Percentiles rank a stretch among this genome's conserved stretches.
Conservation (phyloP, 92 coral and sea anemone genomes). For the Bergia puertoricense region DNA sequence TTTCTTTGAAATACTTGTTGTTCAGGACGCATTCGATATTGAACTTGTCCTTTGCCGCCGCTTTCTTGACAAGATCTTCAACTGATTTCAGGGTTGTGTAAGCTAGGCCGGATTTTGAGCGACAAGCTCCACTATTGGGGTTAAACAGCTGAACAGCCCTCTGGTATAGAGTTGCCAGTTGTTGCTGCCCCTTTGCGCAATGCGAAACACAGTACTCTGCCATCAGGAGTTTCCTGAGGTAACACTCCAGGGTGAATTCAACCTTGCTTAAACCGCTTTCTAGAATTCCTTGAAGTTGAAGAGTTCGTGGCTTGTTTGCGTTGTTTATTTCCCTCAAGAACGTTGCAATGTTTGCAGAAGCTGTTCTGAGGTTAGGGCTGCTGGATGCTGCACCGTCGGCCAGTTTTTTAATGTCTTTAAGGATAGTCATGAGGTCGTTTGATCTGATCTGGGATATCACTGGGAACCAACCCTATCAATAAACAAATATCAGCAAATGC, state of each 20-base stretch:
- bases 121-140: conserved; percentile 46
- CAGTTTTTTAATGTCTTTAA: conserved; percentile 34
- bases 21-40: conserved; percentile 61
- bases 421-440: conserved; percentile 48
- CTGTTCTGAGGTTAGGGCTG: conserved; percentile 27
- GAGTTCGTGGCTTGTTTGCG: conserved; percentile 30
- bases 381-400: conserved; percentile 22
- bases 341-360: conserved; percentile 36
- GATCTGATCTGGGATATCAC: conserved; percentile 47
- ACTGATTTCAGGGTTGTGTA: conserved; percentile 54
- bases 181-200: conserved; percentile 41
- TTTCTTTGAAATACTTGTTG: conserved; percentile 53
- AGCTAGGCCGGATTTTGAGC: conserved; percentile 46
- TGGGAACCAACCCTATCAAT: conserved; percentile 56
- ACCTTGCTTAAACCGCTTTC: conserved; percentile 41
- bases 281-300: conserved; percentile 32
- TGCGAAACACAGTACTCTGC: conserved; percentile 30
- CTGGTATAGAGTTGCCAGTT: conserved; percentile 26
- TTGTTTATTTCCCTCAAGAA: conserved; percentile 16
- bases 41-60: conserved; percentile 47
- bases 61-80: conserved; percentile 36
- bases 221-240: conserved; percentile 34
- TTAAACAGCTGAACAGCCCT: conserved; percentile 21
- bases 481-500: neutral
- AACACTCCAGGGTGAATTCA: conserved; percentile 40